Evolutionary conservation across 1,140 invertebrate genomes (phyloP), one percentile per base, ranked within the genome.

Genomic region (Coptotermes formosanus): DNA sequence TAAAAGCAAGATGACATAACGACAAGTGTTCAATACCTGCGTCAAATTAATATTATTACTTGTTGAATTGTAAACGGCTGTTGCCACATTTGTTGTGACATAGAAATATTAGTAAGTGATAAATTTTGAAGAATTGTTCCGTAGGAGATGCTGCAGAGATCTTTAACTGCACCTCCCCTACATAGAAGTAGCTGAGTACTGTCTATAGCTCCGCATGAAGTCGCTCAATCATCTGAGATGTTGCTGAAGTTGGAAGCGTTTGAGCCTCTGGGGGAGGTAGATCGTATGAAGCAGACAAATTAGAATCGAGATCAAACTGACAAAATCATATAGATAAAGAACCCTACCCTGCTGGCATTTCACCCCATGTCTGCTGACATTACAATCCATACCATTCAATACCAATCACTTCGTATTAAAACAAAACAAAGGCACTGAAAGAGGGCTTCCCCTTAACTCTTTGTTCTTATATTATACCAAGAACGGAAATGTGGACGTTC

Each of bases 251-350:
- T 75, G 30, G 25, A 75, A 75, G 9, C 64, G 4, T 55, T 55
- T 19, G 52, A 38, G 52, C 11, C 0, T 48, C 1, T 4, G 52
- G 14, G 19, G 52, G 64, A 75, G n/a, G 64, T 75, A 9, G 64
- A 30, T 25, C 9, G 12, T 25, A 30, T 75, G 64, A 75, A 30
- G 19, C 19, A 19, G 52, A 75, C 64, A 75, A 75, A 75, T 75
- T 9, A 30, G n/a, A 75, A 75, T 75, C 64, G 25, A 75, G 64
- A 75, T 75, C 64, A 30, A 30, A 75, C 64, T 75, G 64, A 75
- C 64, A 30, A 75, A 75, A 75, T 75, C 30, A n/a, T 30, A 75
- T 75, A 75, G n/a, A 75, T 75, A 30, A 75, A 75, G 64, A 75
- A 9, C 6, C 64, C 64, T 19, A 6, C 64, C 64, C 64, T 75